Evolutionary conservation across 2,888 invertebrate genomes (phyloP).

Genomic region (Druceiella hillmani): DNA sequence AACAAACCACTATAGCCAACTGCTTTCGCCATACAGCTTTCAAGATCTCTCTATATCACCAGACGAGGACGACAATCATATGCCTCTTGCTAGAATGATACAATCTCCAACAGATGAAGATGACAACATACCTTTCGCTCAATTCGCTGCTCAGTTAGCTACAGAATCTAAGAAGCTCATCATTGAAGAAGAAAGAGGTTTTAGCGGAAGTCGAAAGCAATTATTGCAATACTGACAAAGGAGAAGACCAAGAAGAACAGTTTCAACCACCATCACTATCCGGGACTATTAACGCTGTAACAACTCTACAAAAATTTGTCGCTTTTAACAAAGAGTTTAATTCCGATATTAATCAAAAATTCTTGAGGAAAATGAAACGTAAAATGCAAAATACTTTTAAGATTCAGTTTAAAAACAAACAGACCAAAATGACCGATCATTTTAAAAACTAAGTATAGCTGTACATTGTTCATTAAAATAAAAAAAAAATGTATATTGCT

Average conservation of each 20-base stretch:
- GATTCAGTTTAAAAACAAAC: too few relatives aligned
- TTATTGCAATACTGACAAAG: too few relatives aligned
- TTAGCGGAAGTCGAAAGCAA: too few relatives aligned
- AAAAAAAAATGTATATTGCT: too few relatives aligned
- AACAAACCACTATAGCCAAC: conserved; percentile 24
- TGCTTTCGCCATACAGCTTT: conserved; percentile 27
- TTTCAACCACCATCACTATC: conserved; percentile 18
- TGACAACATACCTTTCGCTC: conserved; percentile 23
- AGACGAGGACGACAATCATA: too few relatives aligned
- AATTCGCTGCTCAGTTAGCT: conserved; percentile 22
- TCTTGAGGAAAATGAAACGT: conserved; percentile 22
- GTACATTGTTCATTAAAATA: too few relatives aligned
- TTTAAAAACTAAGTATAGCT: too few relatives aligned
- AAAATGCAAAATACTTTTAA: conserved; percentile 23
- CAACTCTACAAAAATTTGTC: conserved; percentile 21
- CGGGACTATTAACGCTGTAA: conserved; percentile 21
- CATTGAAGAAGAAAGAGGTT: too few relatives aligned
- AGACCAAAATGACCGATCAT: too few relatives aligned
- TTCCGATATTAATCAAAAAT: conserved; percentile 20
- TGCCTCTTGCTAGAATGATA: conserved; percentile 23
- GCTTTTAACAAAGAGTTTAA: too few relatives aligned
- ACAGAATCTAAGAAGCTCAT: conserved; percentile 22
- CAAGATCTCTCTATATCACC: too few relatives aligned
- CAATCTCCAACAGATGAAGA: conserved; percentile 21
- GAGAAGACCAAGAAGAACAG: too few relatives aligned